These are phyloP conservation scores for Listronotus oregonensis DNA, from an alignment of 1,140 invertebrate species.

Conservation along the genomic window DNA sequence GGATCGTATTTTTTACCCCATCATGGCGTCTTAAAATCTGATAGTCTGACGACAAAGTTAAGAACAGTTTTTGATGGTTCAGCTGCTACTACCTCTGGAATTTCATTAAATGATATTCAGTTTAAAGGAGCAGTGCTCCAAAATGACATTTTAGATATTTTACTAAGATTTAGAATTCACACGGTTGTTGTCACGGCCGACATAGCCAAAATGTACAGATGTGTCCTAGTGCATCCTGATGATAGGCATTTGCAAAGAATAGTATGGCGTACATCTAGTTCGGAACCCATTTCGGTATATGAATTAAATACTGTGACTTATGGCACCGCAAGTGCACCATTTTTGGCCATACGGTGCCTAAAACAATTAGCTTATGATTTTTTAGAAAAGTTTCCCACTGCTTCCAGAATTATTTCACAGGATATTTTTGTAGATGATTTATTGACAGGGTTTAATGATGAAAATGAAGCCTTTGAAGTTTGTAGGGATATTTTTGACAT, in stretches of 20 bases:
- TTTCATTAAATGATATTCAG: slow-evolving; percentile 49
- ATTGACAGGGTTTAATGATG: slow-evolving; percentile 45
- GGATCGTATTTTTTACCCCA: slow-evolving; percentile 54
- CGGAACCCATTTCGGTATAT: slow-evolving; percentile 40
- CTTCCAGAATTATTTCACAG: slow-evolving; percentile 7
- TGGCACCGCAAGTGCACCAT: slow-evolving; percentile 42
- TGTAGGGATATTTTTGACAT: too few species aligned
- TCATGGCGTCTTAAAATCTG: too few species aligned
- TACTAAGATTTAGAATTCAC: slow-evolving; percentile 56
- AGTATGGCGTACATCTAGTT: slow-evolving; percentile 38
- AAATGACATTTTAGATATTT: slow-evolving; percentile 45
- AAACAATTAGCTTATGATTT: slow-evolving; percentile 13
- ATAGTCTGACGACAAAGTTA: too few species aligned
- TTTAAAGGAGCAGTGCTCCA: slow-evolving; percentile 44
- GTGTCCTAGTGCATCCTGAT: too few species aligned
- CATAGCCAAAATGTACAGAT: slow-evolving; percentile 56
- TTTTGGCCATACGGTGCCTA: slow-evolving; percentile 35
- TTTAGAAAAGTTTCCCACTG: slow-evolving; percentile 5
- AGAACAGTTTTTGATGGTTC: too few species aligned
- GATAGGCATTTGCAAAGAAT: slow-evolving; percentile 39
- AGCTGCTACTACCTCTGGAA: too few species aligned
- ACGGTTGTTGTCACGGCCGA: slow-evolving; percentile 53
- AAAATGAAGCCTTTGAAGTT: too few species aligned
- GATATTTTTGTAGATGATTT: slow-evolving; percentile 55
- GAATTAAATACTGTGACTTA: slow-evolving; percentile 49